These are phyloP conservation scores for Aix galericulata DNA, from an alignment of 2,113 vertebrate genomes.

Conservation along the genomic window DNA sequence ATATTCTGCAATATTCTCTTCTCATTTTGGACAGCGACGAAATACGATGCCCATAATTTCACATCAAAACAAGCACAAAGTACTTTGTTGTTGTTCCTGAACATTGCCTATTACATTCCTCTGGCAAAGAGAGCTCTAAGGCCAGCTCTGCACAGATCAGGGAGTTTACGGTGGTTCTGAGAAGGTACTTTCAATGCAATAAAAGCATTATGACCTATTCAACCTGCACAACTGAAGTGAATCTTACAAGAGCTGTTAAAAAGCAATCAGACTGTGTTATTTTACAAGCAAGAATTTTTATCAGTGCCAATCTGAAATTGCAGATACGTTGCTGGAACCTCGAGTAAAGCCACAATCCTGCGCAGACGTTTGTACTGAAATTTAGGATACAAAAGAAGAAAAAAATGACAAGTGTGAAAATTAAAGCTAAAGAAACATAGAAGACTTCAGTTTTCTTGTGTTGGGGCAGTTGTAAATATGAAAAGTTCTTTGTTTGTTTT, in stretches of 20 bases:
- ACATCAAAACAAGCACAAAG: not conserved
- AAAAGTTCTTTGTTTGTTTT: not conserved
- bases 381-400: not conserved
- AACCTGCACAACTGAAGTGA: not conserved
- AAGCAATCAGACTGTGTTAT: not conserved
- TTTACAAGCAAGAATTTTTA: not conserved
- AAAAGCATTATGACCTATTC: not conserved
- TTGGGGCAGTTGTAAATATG: not conserved
- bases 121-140: not conserved
- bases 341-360: not conserved
- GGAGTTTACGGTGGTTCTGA: accelerated
- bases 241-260: not conserved
- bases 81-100: not conserved
- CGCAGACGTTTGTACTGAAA: not conserved
- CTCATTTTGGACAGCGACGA: not conserved
- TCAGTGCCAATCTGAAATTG: not conserved
- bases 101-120: not conserved
- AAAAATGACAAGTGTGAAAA: not conserved
- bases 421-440: not conserved
- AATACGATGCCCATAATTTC: not conserved
- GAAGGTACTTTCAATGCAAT: not conserved
- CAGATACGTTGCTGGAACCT: not conserved
- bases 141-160: not conserved
- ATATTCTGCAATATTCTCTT: not conserved
- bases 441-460: not conserved